phyloP scores from a whole-genome alignment of 2,113 vertebrate species.

The Recurvirostra avosetta region DNA sequence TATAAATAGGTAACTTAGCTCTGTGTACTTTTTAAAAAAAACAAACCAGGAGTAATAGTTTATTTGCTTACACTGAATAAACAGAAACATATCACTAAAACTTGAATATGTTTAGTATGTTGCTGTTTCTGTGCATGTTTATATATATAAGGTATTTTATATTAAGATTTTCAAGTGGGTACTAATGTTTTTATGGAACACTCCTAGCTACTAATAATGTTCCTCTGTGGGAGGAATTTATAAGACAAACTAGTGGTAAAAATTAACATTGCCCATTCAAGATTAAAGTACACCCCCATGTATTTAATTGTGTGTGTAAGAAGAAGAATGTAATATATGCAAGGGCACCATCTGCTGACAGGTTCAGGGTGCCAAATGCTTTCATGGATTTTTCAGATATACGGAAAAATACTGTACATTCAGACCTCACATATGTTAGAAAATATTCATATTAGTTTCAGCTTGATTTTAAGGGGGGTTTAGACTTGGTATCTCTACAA shows the following conservation, averaged over 20 bases:
- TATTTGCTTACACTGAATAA: background rate
- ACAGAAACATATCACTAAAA: background rate
- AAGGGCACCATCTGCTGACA: constrained; percentile 33
- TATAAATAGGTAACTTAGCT: background rate
- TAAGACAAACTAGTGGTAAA: background rate
- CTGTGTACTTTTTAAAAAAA: background rate
- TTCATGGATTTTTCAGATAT: background rate
- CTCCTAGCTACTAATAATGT: background rate
- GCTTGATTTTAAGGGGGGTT: background rate
- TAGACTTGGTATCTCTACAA: background rate
- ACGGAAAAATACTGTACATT: background rate
- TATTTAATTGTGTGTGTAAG: background rate
- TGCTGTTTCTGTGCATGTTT: background rate
- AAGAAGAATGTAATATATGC: background rate
- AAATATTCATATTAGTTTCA: background rate
- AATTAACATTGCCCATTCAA: constrained; percentile 18
- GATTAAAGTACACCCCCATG: background rate
- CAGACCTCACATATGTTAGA: background rate
- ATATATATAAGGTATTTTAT: background rate
- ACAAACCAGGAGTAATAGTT: background rate
- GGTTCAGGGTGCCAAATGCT: background rate
- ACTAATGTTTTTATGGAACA: background rate
- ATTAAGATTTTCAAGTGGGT: background rate
- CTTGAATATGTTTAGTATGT: background rate
- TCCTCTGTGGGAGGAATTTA: background rate